Percentiles rank a stretch among this genome's conserved stretches.
These are phyloP conservation scores for Ictalurus punctatus DNA, from an alignment of 2,113 vertebrate species.

Conservation along the genomic window DNA sequence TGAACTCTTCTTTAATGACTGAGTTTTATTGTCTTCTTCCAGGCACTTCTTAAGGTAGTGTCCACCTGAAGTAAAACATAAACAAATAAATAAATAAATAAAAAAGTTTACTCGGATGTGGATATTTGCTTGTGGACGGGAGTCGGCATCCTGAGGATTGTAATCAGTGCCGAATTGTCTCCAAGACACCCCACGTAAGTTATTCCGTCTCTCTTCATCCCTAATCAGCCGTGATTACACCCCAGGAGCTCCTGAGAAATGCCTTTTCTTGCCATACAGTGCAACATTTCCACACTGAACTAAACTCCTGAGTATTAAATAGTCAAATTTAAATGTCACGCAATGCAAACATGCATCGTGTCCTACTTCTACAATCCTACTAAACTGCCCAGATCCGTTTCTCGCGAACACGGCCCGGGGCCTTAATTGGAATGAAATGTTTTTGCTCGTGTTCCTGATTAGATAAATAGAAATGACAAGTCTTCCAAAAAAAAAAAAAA, in stretches of 20 bases:
- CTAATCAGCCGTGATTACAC: constrained; percentile 70
- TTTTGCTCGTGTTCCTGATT: constrained; percentile 66
- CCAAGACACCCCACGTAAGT: constrained; percentile 29
- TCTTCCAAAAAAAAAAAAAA: constrained; percentile 58
- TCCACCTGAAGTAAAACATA: constrained; percentile 18
- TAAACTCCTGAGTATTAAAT: constrained; percentile 42
- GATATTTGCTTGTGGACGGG: constrained; percentile 21
- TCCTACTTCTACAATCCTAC: constrained; percentile 52
- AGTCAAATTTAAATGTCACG: constrained; percentile 64
- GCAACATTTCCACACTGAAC: constrained; percentile 67
- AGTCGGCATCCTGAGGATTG: constrained; percentile 43
- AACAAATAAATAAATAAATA: background rate
- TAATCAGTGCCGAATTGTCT: constrained; percentile 42
- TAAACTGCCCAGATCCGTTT: constrained; percentile 50
- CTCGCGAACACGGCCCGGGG: constrained; percentile 64
- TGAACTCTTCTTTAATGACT: constrained; percentile 22
- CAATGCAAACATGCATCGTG: constrained; percentile 47
- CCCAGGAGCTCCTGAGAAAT: constrained; percentile 69
- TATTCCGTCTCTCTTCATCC: constrained; percentile 57
- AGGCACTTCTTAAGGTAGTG: background rate
- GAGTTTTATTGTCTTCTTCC: background rate
- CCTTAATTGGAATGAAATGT: constrained; percentile 68
- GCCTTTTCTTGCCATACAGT: constrained; percentile 73
- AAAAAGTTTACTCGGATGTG: constrained; percentile 3
- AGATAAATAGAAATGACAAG: constrained; percentile 68